Conservation (phyloP, 2,888 invertebrate genomes). For the Parnassius apollo region DNA sequence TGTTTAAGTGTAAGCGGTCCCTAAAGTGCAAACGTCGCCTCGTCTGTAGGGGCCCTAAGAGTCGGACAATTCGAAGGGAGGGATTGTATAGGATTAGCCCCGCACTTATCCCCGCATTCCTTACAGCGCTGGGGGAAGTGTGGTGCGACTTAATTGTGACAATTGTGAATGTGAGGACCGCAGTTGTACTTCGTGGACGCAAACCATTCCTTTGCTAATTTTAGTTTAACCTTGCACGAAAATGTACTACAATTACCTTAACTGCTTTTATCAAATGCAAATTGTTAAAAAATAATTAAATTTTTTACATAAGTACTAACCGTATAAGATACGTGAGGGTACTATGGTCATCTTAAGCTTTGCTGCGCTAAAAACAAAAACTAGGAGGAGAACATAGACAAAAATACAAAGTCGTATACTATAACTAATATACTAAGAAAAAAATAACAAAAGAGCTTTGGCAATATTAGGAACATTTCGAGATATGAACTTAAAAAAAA, state of each 20-base stretch:
- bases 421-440: too few relatives aligned
- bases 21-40: conserved; percentile 19
- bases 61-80: conserved; percentile 26
- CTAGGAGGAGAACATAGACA: too few relatives aligned
- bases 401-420: too few relatives aligned
- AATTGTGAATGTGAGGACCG: conserved; percentile 36
- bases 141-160: conserved; percentile 44
- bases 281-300: not conserved
- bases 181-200: conserved; percentile 7
- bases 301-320: not conserved
- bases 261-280: too few relatives aligned
- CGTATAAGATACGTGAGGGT: too few relatives aligned
- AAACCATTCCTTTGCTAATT: not conserved
- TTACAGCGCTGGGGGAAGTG: conserved; percentile 34
- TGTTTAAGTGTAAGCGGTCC: conserved; percentile 18
- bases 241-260: too few relatives aligned
- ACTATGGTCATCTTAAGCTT: too few relatives aligned
- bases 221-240: too few relatives aligned
- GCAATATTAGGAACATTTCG: too few relatives aligned
- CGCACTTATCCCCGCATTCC: conserved; percentile 36
- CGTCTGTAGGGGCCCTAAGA: conserved; percentile 25
- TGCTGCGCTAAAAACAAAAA: too few relatives aligned
- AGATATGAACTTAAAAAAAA: too few relatives aligned
- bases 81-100: conserved; percentile 38
- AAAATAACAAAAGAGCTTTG: too few relatives aligned